Evolutionary conservation across 2,888 invertebrate genomes (phyloP).

Genomic region (Encarsia formosa): DNA sequence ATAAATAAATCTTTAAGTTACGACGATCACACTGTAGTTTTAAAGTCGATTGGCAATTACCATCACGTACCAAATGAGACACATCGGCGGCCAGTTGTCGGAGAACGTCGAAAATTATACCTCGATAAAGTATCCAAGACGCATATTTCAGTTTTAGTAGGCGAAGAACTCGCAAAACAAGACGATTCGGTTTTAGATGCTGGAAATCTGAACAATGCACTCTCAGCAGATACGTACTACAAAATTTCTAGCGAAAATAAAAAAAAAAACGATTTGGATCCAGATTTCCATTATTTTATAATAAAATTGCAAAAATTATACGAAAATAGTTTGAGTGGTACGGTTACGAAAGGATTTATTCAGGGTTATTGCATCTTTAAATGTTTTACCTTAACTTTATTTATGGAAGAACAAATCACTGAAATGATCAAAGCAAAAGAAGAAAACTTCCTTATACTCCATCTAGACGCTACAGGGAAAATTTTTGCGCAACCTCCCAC

Average conservation of each 20-base stretch:
- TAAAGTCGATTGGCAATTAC: not conserved
- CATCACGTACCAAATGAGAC: not conserved
- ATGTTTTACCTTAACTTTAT: not conserved
- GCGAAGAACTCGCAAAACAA: not conserved
- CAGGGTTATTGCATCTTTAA: slow-evolving; percentile 9
- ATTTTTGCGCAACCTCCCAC: slow-evolving; percentile 1
- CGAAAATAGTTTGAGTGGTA: not conserved
- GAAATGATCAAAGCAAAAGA: not conserved
- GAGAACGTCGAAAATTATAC: not conserved
- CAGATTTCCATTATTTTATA: not conserved
- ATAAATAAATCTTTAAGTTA: not conserved
- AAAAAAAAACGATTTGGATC: not conserved
- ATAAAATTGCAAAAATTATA: not conserved
- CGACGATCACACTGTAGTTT: not conserved
- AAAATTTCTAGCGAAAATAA: not conserved
- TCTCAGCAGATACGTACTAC: not conserved
- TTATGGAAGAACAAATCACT: not conserved
- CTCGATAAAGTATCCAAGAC: not conserved
- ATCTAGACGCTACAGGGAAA: slow-evolving; percentile 3
- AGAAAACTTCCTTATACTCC: not conserved
- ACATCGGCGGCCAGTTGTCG: not conserved
- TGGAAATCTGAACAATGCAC: not conserved
- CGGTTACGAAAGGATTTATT: not conserved
- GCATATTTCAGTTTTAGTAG: not conserved
- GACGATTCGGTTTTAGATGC: not conserved